Conservation (phyloP, 2,797 vertebrate genomes). For the Cuculus canorus region DNA sequence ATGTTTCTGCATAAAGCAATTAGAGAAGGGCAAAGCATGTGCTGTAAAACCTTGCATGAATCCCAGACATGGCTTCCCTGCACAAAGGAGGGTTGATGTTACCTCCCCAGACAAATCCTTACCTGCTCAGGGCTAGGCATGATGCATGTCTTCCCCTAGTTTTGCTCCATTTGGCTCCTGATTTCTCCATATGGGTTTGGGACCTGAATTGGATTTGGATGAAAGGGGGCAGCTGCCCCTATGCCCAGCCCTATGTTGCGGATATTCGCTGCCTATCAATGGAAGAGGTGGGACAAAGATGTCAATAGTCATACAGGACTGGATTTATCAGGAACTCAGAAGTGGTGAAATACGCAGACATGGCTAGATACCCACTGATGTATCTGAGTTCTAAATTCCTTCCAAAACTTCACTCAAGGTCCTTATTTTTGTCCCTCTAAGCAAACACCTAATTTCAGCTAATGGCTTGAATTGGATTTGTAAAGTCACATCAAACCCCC, state of each 20-base stretch:
- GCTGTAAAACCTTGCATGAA: neutral
- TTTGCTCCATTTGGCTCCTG: neutral
- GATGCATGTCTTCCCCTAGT: neutral
- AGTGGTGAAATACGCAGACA: neutral
- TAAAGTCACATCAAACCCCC: neutral
- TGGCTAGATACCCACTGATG: neutral
- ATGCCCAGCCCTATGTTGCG: rapidly evolving
- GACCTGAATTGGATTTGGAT: neutral
- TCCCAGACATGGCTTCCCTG: rapidly evolving
- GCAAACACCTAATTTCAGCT: neutral
- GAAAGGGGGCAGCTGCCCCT: neutral
- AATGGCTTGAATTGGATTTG: neutral
- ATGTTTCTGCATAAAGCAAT: neutral
- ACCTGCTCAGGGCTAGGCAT: neutral
- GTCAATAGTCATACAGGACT: neutral
- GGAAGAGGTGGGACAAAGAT: neutral
- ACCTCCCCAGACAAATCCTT: neutral
- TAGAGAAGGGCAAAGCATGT: neutral
- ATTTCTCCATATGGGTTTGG: neutral
- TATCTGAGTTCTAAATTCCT: neutral
- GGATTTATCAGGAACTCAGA: neutral
- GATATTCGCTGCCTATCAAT: neutral
- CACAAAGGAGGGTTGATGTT: neutral
- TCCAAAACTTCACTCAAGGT: neutral
- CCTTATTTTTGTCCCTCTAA: neutral